phyloP scores from a whole-genome alignment of 2,888 invertebrate genomes.

The Argyresthia goedartella region DNA sequence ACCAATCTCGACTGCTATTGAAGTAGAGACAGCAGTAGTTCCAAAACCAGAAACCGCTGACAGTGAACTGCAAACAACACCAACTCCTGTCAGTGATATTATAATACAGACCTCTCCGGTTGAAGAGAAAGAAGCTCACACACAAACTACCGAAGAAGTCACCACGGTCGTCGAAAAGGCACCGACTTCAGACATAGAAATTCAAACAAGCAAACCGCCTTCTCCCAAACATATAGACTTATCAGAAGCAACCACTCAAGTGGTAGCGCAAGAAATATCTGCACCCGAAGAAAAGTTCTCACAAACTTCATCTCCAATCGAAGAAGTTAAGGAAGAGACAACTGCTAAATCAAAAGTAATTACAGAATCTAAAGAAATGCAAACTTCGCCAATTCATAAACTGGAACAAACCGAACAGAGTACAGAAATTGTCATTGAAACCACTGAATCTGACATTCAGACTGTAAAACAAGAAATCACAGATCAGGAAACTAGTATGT shows the following conservation, averaged over 20 bases:
- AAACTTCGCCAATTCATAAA: conserved; percentile 63
- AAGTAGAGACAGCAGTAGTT: not conserved
- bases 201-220: conserved; percentile 50
- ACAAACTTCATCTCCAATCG: conserved; percentile 52
- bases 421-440: conserved; percentile 45
- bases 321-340: conserved; percentile 26
- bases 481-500: conserved; percentile 50
- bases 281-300: conserved; percentile 57
- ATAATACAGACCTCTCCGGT: conserved; percentile 75
- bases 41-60: conserved; percentile 39
- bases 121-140: conserved; percentile 46
- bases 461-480: conserved; percentile 35
- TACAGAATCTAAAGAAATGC: conserved; percentile 60
- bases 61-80: conserved; percentile 66
- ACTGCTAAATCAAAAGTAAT: conserved; percentile 40
- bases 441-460: conserved; percentile 50
- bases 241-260: conserved; percentile 69
- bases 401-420: conserved; percentile 44
- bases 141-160: conserved; percentile 46
- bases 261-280: conserved; percentile 47
- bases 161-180: conserved; percentile 38
- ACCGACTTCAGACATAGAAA: conserved; percentile 45
- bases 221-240: conserved; percentile 43
- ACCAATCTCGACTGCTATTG: conserved; percentile 34
- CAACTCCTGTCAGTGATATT: conserved; percentile 55